A percentile compares a stretch with the other conserved stretches of the same genome.
Evolutionary conservation across 2,888 invertebrate genomes (phyloP).

Genomic region (Oscheius myriophilus): DNA sequence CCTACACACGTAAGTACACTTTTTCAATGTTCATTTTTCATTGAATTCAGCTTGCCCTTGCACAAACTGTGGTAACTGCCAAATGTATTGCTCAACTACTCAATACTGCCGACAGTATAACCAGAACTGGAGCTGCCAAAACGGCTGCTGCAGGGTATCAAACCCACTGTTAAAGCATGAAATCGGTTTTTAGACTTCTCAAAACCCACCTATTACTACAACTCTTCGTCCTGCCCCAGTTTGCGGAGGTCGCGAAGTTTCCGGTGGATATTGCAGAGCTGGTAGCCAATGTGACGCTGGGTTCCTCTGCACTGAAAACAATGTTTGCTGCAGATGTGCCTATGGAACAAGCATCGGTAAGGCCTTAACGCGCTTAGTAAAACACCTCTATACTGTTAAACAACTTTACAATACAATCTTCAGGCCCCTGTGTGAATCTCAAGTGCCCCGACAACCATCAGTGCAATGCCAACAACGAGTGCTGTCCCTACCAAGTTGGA

Average conservation of each 20-base stretch:
- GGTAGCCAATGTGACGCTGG: constrained; percentile 42
- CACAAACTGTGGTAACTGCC: constrained; percentile 38
- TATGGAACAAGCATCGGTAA: constrained; percentile 49
- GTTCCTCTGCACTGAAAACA: constrained; percentile 46
- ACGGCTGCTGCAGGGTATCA: constrained; percentile 41
- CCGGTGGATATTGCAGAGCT: constrained; percentile 48
- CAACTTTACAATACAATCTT: no score
- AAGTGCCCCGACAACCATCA: constrained; percentile 48
- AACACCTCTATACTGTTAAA: neutral
- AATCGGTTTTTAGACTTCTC: neutral
- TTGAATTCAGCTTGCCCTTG: constrained; percentile 41
- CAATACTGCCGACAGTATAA: constrained; percentile 44
- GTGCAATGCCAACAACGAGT: constrained; percentile 49
- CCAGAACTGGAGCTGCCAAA: constrained; percentile 43
- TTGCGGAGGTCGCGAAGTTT: constrained; percentile 51
- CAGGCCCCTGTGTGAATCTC: constrained; percentile 48
- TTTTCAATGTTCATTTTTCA: neutral
- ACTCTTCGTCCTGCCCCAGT: constrained; percentile 35
- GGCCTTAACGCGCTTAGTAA: neutral
- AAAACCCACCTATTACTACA: constrained; percentile 25
- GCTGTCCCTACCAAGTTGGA: constrained; percentile 47
- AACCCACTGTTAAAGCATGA: neutral
- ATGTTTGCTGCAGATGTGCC: constrained; percentile 49
- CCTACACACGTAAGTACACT: constrained; percentile 43
- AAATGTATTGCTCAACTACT: constrained; percentile 38